These are phyloP conservation scores for Toxotes lorentzi DNA, from an alignment of 2,797 vertebrate species.

Conservation along the genomic window DNA sequence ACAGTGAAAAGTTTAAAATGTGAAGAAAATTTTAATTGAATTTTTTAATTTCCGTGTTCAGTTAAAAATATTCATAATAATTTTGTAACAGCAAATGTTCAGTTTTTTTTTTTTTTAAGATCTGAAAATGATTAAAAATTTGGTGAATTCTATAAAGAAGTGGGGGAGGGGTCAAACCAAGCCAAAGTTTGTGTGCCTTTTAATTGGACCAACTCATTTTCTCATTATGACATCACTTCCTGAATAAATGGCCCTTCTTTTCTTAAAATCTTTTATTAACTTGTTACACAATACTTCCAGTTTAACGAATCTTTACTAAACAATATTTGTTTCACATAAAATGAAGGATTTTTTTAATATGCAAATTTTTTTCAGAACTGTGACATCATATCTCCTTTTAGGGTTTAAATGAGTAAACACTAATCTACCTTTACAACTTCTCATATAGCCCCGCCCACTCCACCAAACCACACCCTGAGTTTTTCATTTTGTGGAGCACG, in stretches of 20 bases:
- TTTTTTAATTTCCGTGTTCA: too few relatives aligned
- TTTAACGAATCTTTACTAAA: background rate
- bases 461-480: background rate
- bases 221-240: constrained; percentile 47
- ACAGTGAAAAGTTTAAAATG: too few relatives aligned
- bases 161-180: constrained; percentile 12
- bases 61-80: background rate
- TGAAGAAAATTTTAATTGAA: too few relatives aligned
- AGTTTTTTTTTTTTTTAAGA: background rate
- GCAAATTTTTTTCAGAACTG: background rate
- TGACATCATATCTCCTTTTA: background rate
- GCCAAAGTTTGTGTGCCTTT: constrained; percentile 58
- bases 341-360: too few relatives aligned
- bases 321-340: too few relatives aligned
- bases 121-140: too few relatives aligned
- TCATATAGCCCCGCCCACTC: background rate
- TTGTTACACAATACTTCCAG: too few relatives aligned
- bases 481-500: background rate
- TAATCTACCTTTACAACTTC: background rate
- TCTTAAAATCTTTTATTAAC: too few relatives aligned
- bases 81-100: background rate
- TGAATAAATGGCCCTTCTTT: constrained; percentile 22
- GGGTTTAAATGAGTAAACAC: background rate
- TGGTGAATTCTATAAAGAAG: background rate
- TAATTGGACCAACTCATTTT: constrained; percentile 37